A percentile compares a stretch with the other conserved stretches of the same genome.
Conservation (phyloP, 2,888 invertebrate species). For the Leptopterna dolabrata region DNA sequence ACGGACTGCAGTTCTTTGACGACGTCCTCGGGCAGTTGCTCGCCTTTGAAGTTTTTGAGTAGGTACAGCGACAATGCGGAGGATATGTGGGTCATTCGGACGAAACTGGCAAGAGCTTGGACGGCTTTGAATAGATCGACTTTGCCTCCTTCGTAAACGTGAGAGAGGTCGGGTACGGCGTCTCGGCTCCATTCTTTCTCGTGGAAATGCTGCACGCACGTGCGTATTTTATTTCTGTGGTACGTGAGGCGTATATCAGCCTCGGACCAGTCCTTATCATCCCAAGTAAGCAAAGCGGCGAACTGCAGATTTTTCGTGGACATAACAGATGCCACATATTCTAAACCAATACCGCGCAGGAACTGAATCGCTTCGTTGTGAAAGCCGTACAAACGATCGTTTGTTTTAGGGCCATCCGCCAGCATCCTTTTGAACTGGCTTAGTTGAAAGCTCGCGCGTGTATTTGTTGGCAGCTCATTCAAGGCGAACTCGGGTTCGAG, state of each 20-base stretch:
- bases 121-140: background rate
- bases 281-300: background rate
- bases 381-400: conserved; percentile 58
- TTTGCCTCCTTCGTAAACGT: background rate
- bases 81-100: background rate
- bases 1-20: background rate
- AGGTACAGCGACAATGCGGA: background rate
- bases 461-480: background rate
- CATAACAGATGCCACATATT: background rate
- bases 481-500: background rate
- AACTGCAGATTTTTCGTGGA: background rate
- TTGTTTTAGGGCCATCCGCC: background rate
- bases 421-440: background rate
- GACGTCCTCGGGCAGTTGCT: background rate
- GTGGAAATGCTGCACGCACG: background rate
- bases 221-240: background rate
- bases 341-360: conserved; percentile 49
- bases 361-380: conserved; percentile 53
- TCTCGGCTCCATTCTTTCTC: background rate
- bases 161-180: background rate
- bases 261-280: background rate
- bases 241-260: background rate
- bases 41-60: background rate
- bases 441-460: background rate
- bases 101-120: background rate